phyloP scores from a whole-genome alignment of 2,113 vertebrate species.

The Micromys minutus region DNA sequence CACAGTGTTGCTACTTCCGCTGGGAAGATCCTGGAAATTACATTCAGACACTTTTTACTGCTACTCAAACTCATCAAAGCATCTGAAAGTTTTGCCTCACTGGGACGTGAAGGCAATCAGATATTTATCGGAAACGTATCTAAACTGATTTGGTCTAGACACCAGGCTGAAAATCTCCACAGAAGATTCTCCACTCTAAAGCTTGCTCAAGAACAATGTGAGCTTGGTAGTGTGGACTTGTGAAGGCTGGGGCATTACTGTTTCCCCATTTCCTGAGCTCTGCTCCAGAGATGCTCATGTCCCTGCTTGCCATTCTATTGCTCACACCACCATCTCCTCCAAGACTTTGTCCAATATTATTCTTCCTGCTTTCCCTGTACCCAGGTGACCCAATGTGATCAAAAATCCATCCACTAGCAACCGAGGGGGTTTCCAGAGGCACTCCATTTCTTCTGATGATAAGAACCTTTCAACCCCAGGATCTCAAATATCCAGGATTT shows the following conservation, averaged over 20 bases:
- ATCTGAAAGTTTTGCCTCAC: not conserved
- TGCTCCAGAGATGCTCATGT: not conserved
- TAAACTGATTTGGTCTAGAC: constrained; percentile 52
- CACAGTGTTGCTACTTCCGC: not conserved
- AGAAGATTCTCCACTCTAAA: constrained; percentile 38
- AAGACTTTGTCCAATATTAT: too few species aligned
- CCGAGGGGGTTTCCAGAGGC: not conserved
- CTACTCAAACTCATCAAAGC: constrained; percentile 5
- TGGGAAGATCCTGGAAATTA: not conserved
- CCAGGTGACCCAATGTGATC: not conserved
- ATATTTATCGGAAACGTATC: constrained; percentile 49
- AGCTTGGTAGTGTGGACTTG: not conserved
- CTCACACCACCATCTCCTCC: not conserved
- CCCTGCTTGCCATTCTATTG: not conserved
- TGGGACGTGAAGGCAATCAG: constrained; percentile 16
- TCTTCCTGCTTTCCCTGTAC: not conserved
- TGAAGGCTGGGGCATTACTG: not conserved
- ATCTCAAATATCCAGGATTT: not conserved
- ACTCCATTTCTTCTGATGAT: not conserved
- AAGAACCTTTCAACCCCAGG: not conserved
- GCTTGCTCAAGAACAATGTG: not conserved
- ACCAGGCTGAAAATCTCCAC: not conserved
- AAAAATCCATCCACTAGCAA: not conserved
- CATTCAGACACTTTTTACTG: constrained; percentile 42
- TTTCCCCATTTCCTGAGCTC: not conserved